phyloP scores from a whole-genome alignment of 2,797 vertebrate species.

The Ambastaia sidthimunki region DNA sequence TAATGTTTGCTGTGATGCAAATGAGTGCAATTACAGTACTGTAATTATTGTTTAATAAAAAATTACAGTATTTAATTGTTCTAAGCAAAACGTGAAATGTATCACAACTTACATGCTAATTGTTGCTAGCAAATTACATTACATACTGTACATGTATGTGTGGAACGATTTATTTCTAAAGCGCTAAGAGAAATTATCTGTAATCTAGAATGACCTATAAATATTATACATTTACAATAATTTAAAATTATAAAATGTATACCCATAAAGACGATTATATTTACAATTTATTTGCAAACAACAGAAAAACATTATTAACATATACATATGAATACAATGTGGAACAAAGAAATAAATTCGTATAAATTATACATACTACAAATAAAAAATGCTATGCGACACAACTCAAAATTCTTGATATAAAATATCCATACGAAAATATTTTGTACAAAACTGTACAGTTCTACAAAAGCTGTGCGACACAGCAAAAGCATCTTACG shows the following conservation, averaged over 20 bases:
- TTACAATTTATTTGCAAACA: slow-evolving; percentile 77
- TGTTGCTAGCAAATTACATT: no score
- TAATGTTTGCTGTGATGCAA: no score
- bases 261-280: slow-evolving; percentile 22
- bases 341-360: slow-evolving; percentile 89
- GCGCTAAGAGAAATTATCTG: no score
- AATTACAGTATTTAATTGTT: no score
- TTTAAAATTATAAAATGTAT: neutral
- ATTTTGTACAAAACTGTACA: slow-evolving; percentile 95
- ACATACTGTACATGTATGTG: no score
- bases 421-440: slow-evolving; percentile 93
- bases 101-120: no score
- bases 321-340: slow-evolving; percentile 85
- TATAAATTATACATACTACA: slow-evolving; percentile 96
- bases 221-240: no score
- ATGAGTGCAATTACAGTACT: no score
- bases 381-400: slow-evolving; percentile 75
- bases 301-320: slow-evolving; percentile 83
- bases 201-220: no score
- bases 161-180: no score
- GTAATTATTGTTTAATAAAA: no score
- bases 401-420: slow-evolving; percentile 87
- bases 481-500: slow-evolving; percentile 84
- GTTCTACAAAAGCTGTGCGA: slow-evolving; percentile 89
- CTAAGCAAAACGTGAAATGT: no score